Evolutionary conservation across 1,140 invertebrate species (phyloP), one percentile per base, ranked within the genome.

Genomic region (Megathymus violae): DNA sequence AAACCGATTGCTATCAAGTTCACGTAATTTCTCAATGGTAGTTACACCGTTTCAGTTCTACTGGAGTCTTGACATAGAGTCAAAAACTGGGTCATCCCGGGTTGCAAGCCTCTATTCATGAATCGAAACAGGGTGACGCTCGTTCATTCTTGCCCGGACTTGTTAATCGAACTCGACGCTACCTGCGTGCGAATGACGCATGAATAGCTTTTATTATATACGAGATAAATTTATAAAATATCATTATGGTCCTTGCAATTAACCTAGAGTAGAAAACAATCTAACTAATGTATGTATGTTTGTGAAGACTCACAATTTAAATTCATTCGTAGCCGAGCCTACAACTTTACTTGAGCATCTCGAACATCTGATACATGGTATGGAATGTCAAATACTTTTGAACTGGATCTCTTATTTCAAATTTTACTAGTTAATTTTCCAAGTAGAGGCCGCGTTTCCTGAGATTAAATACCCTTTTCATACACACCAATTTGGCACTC

Each of bases 21-120:
- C 16, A 31, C 13, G 1, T 64, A 44, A 36, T 52, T 46, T 22
- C 16, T 16, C 0, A 6, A 14, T 27, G 52, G 34, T 41, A 43
- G 43, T 80, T 88, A 67, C 34, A 68, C 10, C 75, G 51, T 75
- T 82, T 64, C 27, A 63, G 19, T 68, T 51, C 5, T 69, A 52
- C 13, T 9, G 4, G 9, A 9, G 7, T 3, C 17, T n/a, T 22
- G 75, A 51, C 69, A 85, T 80, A 46, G 78, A 85, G 78, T 86
- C 80, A 82, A 83, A 89, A 88, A 88, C 77, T 90, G 80, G 88
- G 88, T 90, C 88, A 87, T 80, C 76, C 88, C 78, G 82, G 88
- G 85, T 76, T 88, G 85, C 88, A 89, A 82, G 84, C 74, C 82
- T 80, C 77, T 87, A 88, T 88, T 90, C 83, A 90, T 90, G 85